Conservation (phyloP, 92 coral and sea anemone genomes). For the Parazoanthus swiftii region DNA sequence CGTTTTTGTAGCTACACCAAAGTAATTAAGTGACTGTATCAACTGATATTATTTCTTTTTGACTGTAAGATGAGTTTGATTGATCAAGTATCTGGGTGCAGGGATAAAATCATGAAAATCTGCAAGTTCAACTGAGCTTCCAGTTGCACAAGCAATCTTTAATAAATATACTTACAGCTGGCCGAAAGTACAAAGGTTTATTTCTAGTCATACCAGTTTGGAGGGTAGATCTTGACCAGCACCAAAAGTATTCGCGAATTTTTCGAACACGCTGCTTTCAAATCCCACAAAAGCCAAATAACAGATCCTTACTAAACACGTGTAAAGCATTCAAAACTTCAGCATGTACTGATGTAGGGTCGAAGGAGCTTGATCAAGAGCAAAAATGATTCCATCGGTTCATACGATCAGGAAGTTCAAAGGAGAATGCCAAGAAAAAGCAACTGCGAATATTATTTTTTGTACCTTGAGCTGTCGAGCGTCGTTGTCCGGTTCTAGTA, state of each 20-base stretch:
- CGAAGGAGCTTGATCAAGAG: background rate
- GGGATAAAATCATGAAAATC: too few species aligned
- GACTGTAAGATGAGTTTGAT: too few species aligned
- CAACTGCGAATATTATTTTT: background rate
- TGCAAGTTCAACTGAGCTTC: too few species aligned
- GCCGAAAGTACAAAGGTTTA: background rate
- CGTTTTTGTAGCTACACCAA: too few species aligned
- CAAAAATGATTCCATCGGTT: background rate
- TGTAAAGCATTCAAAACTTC: background rate
- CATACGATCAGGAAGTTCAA: background rate
- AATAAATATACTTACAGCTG: background rate
- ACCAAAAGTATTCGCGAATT: background rate
- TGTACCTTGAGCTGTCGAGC: constrained; percentile 30
- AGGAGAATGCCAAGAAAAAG: background rate
- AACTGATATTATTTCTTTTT: too few species aligned
- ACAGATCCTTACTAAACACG: background rate
- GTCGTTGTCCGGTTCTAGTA: constrained; percentile 32
- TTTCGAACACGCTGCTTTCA: background rate
- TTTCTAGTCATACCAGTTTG: background rate
- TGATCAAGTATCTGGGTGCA: too few species aligned
- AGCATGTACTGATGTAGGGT: too few species aligned
- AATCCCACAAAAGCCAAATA: background rate
- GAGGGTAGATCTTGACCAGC: background rate
- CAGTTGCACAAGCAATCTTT: too few species aligned
- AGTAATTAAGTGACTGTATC: too few species aligned